Evolutionary conservation across 2,797 vertebrate genomes (phyloP).

Genomic region (Cygnus olor): DNA sequence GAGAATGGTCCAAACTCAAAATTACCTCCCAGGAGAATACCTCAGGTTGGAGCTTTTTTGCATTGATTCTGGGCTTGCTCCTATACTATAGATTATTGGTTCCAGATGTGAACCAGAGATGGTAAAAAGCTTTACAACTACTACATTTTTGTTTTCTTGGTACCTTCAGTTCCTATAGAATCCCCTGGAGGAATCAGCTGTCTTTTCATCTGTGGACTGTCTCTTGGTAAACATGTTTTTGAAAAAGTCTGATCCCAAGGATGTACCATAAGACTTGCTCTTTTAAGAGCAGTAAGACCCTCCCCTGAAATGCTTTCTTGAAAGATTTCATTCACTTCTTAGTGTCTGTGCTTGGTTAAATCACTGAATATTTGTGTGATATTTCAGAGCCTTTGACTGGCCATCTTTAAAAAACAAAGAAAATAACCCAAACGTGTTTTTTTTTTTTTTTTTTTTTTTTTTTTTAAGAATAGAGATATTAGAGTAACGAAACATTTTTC

Average conservation of each 20-base stretch:
- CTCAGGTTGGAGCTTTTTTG: conserved; percentile 38
- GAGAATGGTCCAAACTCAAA: conserved; percentile 38
- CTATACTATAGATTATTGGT: conserved; percentile 2
- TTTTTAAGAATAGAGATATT: not conserved
- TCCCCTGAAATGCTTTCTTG: not conserved
- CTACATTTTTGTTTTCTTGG: not conserved
- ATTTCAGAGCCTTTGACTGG: not conserved
- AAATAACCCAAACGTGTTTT: not conserved
- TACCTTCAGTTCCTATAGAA: not conserved
- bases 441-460: not conserved
- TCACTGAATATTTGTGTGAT: not conserved
- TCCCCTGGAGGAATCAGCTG: not conserved
- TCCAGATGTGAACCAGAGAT: conserved; percentile 40
- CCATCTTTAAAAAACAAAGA: not conserved
- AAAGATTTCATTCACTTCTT: not conserved
- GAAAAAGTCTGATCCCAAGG: not conserved
- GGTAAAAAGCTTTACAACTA: not conserved
- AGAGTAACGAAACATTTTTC: accelerated
- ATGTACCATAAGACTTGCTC: not conserved
- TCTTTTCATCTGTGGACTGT: not conserved
- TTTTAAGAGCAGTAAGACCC: not conserved
- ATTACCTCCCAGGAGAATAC: conserved; percentile 38
- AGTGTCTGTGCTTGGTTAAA: not conserved
- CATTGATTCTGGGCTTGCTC: conserved; percentile 30
- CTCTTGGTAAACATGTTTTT: not conserved